These are phyloP conservation scores for Axis porcinus DNA, from an alignment of 2,113 vertebrate species.

Conservation along the genomic window DNA sequence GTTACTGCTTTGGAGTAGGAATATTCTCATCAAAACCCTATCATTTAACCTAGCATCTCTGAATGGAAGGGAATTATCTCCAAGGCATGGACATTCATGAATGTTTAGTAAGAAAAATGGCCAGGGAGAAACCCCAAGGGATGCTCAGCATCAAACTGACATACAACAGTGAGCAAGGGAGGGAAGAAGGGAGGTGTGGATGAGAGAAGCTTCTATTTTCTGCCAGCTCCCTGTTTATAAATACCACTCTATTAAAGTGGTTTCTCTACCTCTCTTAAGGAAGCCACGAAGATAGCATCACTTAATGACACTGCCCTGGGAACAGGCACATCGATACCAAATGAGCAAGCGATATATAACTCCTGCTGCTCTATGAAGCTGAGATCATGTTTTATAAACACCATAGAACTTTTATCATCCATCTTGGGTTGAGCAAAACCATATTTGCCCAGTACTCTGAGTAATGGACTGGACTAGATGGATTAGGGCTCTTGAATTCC, in stretches of 20 bases:
- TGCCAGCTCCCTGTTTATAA: conserved; percentile 30
- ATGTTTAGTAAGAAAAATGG: background rate
- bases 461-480: conserved; percentile 74
- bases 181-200: background rate
- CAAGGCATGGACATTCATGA: background rate
- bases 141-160: conserved; percentile 33
- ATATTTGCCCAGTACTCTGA: conserved; percentile 68
- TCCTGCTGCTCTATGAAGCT: conserved; percentile 63
- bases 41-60: background rate
- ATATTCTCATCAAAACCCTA: background rate
- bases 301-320: conserved; percentile 31
- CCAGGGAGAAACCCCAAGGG: background rate
- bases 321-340: conserved; percentile 27
- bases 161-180: background rate
- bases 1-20: background rate
- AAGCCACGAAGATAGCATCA: conserved; percentile 28
- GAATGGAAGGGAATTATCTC: background rate
- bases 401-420: conserved; percentile 54
- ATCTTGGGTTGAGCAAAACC: conserved; percentile 50
- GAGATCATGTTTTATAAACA: conserved; percentile 71
- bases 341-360: conserved; percentile 60
- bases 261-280: conserved; percentile 46
- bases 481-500: conserved; percentile 69
- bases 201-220: background rate
- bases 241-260: conserved; percentile 37